Evolutionary conservation across 2,888 invertebrate species (phyloP).

Genomic region (Drosophila acutilabella): DNA sequence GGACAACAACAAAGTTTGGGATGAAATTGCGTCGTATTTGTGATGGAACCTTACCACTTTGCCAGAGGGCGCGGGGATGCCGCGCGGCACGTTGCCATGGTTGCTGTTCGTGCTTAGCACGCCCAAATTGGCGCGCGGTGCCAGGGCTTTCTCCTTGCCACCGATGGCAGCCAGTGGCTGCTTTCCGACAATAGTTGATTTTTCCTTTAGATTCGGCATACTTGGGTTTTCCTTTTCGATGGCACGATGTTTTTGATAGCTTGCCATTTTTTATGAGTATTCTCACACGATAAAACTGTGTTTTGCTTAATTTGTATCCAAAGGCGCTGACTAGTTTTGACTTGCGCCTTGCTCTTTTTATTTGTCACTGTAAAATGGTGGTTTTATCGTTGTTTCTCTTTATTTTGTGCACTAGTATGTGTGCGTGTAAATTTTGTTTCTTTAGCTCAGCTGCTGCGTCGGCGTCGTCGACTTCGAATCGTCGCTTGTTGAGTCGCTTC

Average conservation of each 20-base stretch:
- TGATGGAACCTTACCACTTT: constrained; percentile 73
- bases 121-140: constrained; percentile 68
- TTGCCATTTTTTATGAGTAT: constrained; percentile 86
- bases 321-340: constrained; percentile 31
- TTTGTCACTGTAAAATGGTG: constrained; percentile 59
- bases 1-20: constrained; percentile 39
- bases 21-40: constrained; percentile 40
- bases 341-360: constrained; percentile 42
- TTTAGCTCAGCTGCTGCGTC: constrained; percentile 54
- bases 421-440: constrained; percentile 38
- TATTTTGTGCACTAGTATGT: constrained; percentile 35
- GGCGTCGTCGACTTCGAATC: constrained; percentile 45
- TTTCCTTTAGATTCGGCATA: constrained; percentile 45
- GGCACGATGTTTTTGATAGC: constrained; percentile 91
- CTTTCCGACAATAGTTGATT: constrained; percentile 41
- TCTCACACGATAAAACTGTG: constrained; percentile 4
- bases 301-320: constrained; percentile 36
- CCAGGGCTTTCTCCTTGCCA: constrained; percentile 66
- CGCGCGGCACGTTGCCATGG: constrained; percentile 59
- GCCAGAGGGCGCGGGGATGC: constrained; percentile 43
- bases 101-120: constrained; percentile 68
- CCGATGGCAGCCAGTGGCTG: constrained; percentile 72
- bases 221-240: constrained; percentile 88
- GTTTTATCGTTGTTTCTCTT: constrained; percentile 61
- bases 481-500: constrained; percentile 56